phyloP scores from a whole-genome alignment of 2,113 vertebrate species.

The Myiagra hebetior region DNA sequence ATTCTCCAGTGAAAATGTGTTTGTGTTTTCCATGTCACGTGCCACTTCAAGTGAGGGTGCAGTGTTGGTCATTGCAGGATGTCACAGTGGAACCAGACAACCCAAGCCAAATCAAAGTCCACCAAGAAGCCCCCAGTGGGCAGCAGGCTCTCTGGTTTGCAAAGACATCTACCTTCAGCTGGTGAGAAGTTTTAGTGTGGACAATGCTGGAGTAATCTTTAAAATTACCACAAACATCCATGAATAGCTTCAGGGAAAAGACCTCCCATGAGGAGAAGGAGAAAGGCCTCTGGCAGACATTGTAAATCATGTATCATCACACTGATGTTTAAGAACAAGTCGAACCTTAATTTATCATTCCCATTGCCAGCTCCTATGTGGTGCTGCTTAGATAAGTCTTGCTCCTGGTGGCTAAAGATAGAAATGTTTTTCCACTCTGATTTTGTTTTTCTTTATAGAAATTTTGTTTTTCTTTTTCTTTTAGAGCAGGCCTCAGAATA shows the following conservation, averaged over 20 bases:
- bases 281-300: not conserved
- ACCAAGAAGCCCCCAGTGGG: not conserved
- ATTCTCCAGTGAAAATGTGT: not conserved
- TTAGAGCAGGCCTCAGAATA: not conserved
- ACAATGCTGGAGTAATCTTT: not conserved
- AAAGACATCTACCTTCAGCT: not conserved
- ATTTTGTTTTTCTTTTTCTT: not conserved
- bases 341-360: not conserved
- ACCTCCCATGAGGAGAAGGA: not conserved
- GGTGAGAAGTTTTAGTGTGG: not conserved
- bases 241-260: not conserved
- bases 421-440: slow-evolving; percentile 13
- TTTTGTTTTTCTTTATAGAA: slow-evolving; percentile 9
- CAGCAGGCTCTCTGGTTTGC: not conserved
- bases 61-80: not conserved
- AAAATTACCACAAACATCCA: not conserved
- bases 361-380: not conserved
- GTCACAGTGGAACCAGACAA: not conserved
- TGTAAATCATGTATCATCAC: not conserved
- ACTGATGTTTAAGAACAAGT: not conserved
- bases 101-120: not conserved
- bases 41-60: not conserved
- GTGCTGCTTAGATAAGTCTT: not conserved
- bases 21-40: accelerated
- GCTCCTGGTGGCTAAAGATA: slow-evolving; percentile 24